Evolutionary conservation across 2,797 vertebrate species (phyloP).

Genomic region (Toxotes lorentzi): DNA sequence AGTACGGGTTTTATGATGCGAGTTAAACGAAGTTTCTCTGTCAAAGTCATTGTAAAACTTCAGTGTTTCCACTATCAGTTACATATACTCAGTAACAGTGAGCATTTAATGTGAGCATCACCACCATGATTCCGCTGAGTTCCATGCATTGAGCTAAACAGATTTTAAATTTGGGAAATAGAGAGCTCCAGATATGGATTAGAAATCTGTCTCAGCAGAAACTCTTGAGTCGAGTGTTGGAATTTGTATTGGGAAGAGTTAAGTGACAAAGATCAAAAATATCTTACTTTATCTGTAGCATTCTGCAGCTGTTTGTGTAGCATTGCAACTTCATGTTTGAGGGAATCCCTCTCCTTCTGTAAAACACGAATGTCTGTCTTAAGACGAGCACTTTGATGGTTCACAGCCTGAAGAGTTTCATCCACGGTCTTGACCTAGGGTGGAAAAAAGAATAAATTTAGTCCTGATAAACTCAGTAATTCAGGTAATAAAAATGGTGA

Average conservation of each 20-base stretch:
- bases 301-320: constrained; percentile 89
- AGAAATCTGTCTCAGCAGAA: not conserved
- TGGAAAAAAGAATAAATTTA: not conserved
- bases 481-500: not conserved
- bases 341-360: constrained; percentile 90
- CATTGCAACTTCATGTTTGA: constrained; percentile 88
- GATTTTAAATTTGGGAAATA: no score
- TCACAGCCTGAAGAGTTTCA: constrained; percentile 85
- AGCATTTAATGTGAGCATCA: not conserved
- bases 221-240: not conserved
- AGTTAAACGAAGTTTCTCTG: no score
- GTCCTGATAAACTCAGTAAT: not conserved
- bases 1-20: no score
- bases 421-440: constrained; percentile 87
- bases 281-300: constrained; percentile 86
- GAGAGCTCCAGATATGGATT: no score
- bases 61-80: no score
- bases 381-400: constrained; percentile 85
- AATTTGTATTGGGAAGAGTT: not conserved
- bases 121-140: no score
- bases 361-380: constrained; percentile 85
- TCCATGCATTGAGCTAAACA: no score
- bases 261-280: not conserved
- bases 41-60: no score
- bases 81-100: no score